Base-by-base conservation (phyloP, 2,113 vertebrate genomes). In the Lasiurus cinereus region DNA sequence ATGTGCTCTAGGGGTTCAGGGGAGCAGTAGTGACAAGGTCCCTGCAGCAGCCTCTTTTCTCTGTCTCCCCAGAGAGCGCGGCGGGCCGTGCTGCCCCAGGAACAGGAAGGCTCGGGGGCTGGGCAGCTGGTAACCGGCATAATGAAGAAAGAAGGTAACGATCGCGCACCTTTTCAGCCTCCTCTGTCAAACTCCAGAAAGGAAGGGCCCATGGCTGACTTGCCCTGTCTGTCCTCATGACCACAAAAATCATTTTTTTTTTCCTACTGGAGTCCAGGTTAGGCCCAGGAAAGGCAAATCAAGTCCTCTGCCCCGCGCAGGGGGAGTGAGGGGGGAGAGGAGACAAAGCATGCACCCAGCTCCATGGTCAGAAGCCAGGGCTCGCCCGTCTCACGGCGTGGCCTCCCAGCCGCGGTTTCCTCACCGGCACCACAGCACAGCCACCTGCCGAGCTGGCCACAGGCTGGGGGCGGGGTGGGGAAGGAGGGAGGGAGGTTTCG, bases 21-120 rank as follows among this genome's bases (percentile, higher is more conserved):
- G 8, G 43, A 62, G 67, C 46, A 52, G 1, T 0, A 3, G 2
- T 11, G 21, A 31, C 10, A 7, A 33, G 14, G 1, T 62, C 24
- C 64, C 27, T 15, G 1, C 24, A 67, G 31, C 0, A 21, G 36
- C 50, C 88, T 69, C 64, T 86, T 66, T n/a, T 95, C 73, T 91
- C 83, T 85, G 8, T 82, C 33, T 2, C 1, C 24, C 24, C 94
- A 99, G 99, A 98, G 99, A 91, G 70, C 43, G 1, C 98, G 97
- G 85, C 98, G 99, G 96, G 96, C 98, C 29, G 90, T 97, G 74
- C 94, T 95, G 50, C 95, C 94, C 48, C 79, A 91, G 1, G 96
- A 95, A 0, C 97, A 98, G 14, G 99, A 99, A 87, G 99, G 98
- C 9, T 99, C 99, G 0, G 99, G 97, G 0, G 10, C 36, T 8